phyloP scores from a whole-genome alignment of 2,113 vertebrate species.

The Anthoscopus minutus region DNA sequence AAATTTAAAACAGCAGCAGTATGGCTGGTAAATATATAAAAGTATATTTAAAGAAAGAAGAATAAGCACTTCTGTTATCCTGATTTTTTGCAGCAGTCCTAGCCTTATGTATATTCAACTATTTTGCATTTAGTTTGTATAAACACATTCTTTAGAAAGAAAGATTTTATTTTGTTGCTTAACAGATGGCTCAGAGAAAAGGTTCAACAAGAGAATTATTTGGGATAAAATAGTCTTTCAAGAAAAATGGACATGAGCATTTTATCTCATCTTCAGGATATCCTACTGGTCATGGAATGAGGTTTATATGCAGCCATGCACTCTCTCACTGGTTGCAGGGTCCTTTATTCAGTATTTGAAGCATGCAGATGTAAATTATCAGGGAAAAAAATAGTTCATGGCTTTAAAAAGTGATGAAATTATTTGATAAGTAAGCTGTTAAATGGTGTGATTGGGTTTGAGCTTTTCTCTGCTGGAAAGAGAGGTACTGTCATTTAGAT shows the following conservation, averaged over 20 bases:
- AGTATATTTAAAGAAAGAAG: background rate
- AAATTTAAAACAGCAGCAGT: background rate
- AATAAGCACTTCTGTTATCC: background rate
- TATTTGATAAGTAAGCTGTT: background rate
- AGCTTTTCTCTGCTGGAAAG: background rate
- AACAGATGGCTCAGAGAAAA: background rate
- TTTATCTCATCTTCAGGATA: background rate
- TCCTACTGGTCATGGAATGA: background rate
- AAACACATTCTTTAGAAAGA: background rate
- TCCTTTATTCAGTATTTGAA: conserved; percentile 1
- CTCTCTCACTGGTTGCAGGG: background rate
- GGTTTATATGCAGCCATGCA: background rate
- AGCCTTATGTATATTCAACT: background rate
- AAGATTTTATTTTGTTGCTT: background rate
- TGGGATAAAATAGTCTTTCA: background rate
- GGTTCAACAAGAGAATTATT: background rate
- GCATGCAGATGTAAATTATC: background rate
- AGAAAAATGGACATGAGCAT: background rate
- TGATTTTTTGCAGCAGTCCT: background rate
- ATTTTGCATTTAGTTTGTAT: background rate
- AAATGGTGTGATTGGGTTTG: background rate
- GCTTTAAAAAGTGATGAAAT: background rate
- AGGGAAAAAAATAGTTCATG: background rate
- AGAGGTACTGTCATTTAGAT: background rate
- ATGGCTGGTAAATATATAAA: background rate